Evolutionary conservation across 2,113 vertebrate genomes (phyloP), one percentile per base, ranked within the genome.

Genomic region (Lepus europaeus): DNA sequence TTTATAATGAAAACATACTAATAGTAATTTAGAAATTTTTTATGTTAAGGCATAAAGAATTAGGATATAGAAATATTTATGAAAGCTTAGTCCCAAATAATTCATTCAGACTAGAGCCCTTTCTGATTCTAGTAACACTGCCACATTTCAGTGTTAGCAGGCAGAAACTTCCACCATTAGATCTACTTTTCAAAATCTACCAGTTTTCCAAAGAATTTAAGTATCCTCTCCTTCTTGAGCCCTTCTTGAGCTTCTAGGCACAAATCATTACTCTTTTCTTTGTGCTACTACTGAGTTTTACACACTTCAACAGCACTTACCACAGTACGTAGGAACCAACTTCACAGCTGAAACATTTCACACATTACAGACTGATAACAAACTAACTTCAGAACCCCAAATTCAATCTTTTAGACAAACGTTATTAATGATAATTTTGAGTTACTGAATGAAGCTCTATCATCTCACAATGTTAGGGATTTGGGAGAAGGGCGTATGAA

Each of bases 1-100:
- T 45, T 88, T 66, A 33, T 7, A 89, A 45, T 56, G 69, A 82
- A 88, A 89, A 74, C 27, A 76, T 68, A 88, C 59, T 89, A 61
- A 59, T 27, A n/a, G 59, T 64, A 59, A 29, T 45, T 89, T 63
- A 74, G n/a, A 93, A 66, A n/a, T 31, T 81, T 69, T 7, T 93
- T 5, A 81, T 66, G 27, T 36, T 64, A 49, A 29, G 74, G 20
- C 49, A 88, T 33, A 74, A 56, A 81, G 19, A 81, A 88, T 66
- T 66, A 80, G 4, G n/a, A 51, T 36, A 90, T 16, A 61, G 56
- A 39, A 51, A 39, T 27, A 89, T 68, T 79, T 36, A 79, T 23
- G 25, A 66, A 1, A 77, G 59, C 61, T 89, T 64, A 66, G 22
- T 66, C 29, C 59, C 49, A 69, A 56, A 79, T 39, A 79, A 56